Base-by-base conservation (phyloP, 2,888 invertebrate species). In the Xylophagus ater region DNA sequence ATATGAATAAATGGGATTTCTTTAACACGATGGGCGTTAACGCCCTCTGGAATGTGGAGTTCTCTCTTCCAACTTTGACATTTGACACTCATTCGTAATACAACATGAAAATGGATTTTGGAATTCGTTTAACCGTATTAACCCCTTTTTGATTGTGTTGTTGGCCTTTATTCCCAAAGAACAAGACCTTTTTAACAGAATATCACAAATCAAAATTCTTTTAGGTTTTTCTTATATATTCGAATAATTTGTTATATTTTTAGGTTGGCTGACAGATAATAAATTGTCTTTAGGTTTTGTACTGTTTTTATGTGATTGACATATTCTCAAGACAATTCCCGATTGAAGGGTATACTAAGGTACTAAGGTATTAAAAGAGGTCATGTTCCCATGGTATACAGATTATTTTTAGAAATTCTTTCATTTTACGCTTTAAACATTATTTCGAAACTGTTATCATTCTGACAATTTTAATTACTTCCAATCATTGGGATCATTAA, bases 401-500 rank as follows among this genome's bases (percentile, higher is more conserved):
- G n/a, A n/a, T n/a, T n/a, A n/a, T n/a, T n/a, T n/a, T n/a, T n/a
- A n/a, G n/a, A n/a, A n/a, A n/a, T n/a, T n/a, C n/a, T n/a, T n/a
- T n/a, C n/a, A n/a, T n/a, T n/a, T n/a, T n/a, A n/a, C n/a, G n/a
- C n/a, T n/a, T n/a, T n/a, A n/a, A n/a, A n/a, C n/a, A n/a, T n/a
- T n/a, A n/a, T n/a, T n/a, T n/a, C n/a, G n/a, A n/a, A n/a, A n/a
- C n/a, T n/a, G n/a, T n/a, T n/a, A n/a, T n/a, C n/a, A n/a, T 8
- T 28, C 35, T 40, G 34, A 37, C 30, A 37, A 30, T 43, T 41
- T 41, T 43, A 43, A 43, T 43, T 43, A 40, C 35, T 30, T 40
- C 41, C 43, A 40, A 41, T 43, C 43, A 43, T 34, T 34, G 28
- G 40, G 35, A 43, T 34, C 43, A 43, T 43, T 43, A 41, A 41